Evolutionary conservation across 37 sponge, comb jelly and placozoan species (phyloP).

Genomic region (Diacarnus erythraeanus): DNA sequence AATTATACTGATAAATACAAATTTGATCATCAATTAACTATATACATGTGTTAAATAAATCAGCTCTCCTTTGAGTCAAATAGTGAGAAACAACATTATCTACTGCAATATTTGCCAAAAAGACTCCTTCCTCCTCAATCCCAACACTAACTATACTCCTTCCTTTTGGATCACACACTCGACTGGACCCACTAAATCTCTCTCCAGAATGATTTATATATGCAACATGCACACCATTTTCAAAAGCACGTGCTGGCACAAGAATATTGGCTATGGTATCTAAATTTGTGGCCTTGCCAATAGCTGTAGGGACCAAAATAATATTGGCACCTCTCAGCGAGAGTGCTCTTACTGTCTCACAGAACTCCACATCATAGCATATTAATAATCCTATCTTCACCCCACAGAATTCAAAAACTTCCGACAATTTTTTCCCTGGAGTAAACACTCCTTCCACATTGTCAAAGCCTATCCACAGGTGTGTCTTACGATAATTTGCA

Average conservation of each 20-base stretch:
- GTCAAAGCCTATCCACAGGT: slow-evolving; percentile 27
- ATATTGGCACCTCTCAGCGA: slow-evolving; percentile 46
- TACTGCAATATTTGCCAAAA: slow-evolving; percentile 8
- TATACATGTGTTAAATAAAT: slow-evolving; percentile 30
- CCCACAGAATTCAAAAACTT: slow-evolving; percentile 40
- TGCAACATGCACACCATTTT: slow-evolving; percentile 50
- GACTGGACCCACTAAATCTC: slow-evolving; percentile 12
- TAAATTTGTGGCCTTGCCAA: neutral
- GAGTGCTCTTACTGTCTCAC: slow-evolving; percentile 41
- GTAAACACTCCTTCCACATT: slow-evolving; percentile 34
- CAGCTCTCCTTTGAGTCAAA: slow-evolving; percentile 27
- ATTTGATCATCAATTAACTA: too few relatives aligned
- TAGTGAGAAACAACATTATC: neutral
- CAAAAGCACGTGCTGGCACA: slow-evolving; percentile 26
- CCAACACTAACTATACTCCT: slow-evolving; percentile 12
- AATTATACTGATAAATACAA: too few relatives aligned
- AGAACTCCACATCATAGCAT: slow-evolving; percentile 64
- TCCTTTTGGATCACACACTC: slow-evolving; percentile 23
- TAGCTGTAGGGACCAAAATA: slow-evolving; percentile 39
- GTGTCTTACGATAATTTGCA: slow-evolving; percentile 56
- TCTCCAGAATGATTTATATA: slow-evolving; percentile 47
- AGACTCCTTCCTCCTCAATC: slow-evolving; percentile 15
- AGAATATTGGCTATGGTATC: neutral
- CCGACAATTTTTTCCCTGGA: slow-evolving; percentile 11
- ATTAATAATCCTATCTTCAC: slow-evolving; percentile 62